Conservation (phyloP, 2,113 vertebrate species). For the Lagopus leucura region DNA sequence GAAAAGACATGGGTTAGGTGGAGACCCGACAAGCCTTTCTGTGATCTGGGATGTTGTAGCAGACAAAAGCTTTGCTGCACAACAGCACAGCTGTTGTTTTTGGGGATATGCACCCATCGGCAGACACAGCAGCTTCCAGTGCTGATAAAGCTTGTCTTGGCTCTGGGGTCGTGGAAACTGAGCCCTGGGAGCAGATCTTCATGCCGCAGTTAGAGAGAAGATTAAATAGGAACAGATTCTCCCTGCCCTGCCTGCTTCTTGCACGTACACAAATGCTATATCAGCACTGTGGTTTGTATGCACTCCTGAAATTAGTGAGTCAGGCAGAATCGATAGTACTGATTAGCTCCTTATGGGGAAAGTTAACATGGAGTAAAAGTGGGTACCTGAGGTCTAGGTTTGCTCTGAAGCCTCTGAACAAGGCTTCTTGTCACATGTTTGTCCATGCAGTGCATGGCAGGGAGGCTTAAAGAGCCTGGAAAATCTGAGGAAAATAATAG, state of each 20-base stretch:
- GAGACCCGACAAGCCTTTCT: not conserved
- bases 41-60: not conserved
- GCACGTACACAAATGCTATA: rapidly evolving
- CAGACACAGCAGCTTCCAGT: not conserved
- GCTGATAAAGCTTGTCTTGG: not conserved
- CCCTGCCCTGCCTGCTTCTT: not conserved
- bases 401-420: not conserved
- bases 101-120: not conserved
- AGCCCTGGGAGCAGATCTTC: not conserved
- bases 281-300: not conserved
- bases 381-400: not conserved
- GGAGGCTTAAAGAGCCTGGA: not conserved
- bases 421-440: rapidly evolving
- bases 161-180: not conserved
- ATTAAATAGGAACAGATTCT: not conserved
- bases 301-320: not conserved
- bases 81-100: not conserved
- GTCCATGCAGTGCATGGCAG: not conserved
- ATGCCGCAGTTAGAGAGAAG: not conserved
- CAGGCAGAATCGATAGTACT: not conserved
- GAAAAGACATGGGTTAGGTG: not conserved
- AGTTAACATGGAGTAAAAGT: not conserved
- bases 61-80: not conserved
- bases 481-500: not conserved
- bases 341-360: not conserved